phyloP scores from a whole-genome alignment of 1,140 invertebrate genomes.

The Lethocerus indicus region DNA sequence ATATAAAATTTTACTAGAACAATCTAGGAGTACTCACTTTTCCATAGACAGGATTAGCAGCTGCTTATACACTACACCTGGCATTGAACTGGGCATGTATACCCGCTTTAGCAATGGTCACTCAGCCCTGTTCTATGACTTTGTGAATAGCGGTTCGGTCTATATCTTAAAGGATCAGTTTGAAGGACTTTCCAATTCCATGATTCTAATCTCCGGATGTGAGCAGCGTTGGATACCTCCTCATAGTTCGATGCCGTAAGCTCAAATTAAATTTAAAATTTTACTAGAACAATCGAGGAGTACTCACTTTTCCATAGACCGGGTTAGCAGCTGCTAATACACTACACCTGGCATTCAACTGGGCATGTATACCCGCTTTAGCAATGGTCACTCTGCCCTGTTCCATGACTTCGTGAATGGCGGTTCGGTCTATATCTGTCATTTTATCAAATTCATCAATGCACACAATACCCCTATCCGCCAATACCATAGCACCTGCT shows the following conservation, averaged over 20 bases:
- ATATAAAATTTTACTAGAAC: no score
- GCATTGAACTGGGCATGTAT: constrained; percentile 97
- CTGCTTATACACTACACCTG: constrained; percentile 91
- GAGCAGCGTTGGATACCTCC: no score
- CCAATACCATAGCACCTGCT: constrained; percentile 98
- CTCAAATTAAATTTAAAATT: no score
- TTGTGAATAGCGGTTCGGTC: constrained; percentile 98
- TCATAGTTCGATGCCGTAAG: no score
- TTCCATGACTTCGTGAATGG: constrained; percentile 98
- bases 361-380: constrained; percentile 97
- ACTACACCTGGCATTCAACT: constrained; percentile 93
- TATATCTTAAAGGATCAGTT: no score
- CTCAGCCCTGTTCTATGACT: constrained; percentile 89
- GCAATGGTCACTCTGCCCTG: constrained; percentile 92
- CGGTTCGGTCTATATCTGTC: constrained; percentile 98
- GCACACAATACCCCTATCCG: constrained; percentile 93
- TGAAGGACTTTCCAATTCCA: no score
- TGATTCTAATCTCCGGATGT: no score
- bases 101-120: constrained; percentile 97
- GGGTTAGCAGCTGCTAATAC: constrained; percentile 98
- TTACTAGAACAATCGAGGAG: no score
- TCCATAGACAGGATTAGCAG: constrained; percentile 99
- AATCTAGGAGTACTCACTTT: constrained; percentile 53
- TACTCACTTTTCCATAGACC: constrained; percentile 83
- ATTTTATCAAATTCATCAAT: constrained; percentile 99